phyloP scores from a whole-genome alignment of 2,797 vertebrate species.

The Muscicapa comitata region DNA sequence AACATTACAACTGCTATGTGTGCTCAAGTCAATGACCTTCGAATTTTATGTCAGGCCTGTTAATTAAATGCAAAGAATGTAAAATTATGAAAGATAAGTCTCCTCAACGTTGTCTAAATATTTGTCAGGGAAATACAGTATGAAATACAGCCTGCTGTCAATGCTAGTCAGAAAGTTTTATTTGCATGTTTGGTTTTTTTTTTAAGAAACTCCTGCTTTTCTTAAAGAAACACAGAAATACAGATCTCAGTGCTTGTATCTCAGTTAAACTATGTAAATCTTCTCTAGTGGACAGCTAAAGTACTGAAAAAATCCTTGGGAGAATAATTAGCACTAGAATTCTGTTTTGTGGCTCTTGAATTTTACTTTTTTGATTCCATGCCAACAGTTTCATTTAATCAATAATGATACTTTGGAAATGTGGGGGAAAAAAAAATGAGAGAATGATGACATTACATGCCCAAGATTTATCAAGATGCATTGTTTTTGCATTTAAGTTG shows the following conservation, averaged over 20 bases:
- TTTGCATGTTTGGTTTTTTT: neutral
- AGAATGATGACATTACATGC: neutral
- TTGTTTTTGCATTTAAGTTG: neutral
- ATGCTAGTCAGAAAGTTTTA: neutral
- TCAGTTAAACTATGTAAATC: neutral
- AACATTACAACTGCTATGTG: neutral
- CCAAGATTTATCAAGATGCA: neutral
- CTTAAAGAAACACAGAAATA: neutral
- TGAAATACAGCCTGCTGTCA: neutral
- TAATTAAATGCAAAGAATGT: neutral
- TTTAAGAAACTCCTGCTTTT: neutral
- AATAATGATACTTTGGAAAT: neutral
- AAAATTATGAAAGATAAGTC: neutral
- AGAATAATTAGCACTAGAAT: neutral
- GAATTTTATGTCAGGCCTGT: neutral
- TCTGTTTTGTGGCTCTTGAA: neutral
- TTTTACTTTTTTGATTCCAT: slow-evolving; percentile 4
- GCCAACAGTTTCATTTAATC: slow-evolving; percentile 2
- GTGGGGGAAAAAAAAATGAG: neutral
- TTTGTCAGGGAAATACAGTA: neutral
- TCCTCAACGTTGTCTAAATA: neutral
- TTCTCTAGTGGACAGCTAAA: neutral
- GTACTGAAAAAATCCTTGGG: neutral
- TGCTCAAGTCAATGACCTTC: neutral
- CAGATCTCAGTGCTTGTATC: neutral